Percentiles rank a stretch among this genome's conserved stretches.
phyloP scores from a whole-genome alignment of 1,140 invertebrate species.

The Procambarus virginalis region DNA sequence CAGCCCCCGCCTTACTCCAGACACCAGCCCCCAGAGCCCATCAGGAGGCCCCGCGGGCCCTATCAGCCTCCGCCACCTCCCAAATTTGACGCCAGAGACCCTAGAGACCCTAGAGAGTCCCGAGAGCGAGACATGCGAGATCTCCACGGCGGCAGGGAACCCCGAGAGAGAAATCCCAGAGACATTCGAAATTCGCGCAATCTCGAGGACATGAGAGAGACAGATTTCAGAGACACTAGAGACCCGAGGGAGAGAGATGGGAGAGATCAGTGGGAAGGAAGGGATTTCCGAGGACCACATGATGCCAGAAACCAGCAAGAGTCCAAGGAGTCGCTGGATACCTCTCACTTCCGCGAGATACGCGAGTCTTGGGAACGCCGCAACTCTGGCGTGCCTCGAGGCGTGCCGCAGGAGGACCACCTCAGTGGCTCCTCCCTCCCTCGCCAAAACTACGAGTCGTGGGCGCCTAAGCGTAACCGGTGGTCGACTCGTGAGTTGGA shows the following conservation, averaged over 20 bases:
- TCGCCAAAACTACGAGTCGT: not conserved
- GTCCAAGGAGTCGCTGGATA: not conserved
- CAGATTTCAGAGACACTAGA: not conserved
- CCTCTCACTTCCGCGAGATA: slow-evolving; percentile 2
- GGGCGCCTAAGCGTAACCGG: not conserved
- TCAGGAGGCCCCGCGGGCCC: slow-evolving; percentile 8
- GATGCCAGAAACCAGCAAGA: slow-evolving; percentile 6
- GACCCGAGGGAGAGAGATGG: not conserved
- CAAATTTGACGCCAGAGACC: slow-evolving; percentile 32
- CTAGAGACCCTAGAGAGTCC: too few species aligned
- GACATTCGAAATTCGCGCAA: not conserved
- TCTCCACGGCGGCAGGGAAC: slow-evolving; percentile 21
- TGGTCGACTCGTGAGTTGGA: slow-evolving; percentile 64
- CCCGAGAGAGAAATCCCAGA: not conserved
- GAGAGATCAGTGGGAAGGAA: slow-evolving; percentile 23
- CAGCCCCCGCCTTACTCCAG: slow-evolving; percentile 66
- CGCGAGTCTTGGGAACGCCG: slow-evolving; percentile 33
- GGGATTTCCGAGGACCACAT: not conserved
- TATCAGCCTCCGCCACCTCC: slow-evolving; percentile 55
- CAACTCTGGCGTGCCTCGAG: slow-evolving; percentile 10
- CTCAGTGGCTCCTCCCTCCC: slow-evolving; percentile 30
- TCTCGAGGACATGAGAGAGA: slow-evolving; percentile 1
- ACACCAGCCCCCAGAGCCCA: slow-evolving; percentile 52
- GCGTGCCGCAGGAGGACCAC: not conserved
- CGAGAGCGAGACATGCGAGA: too few species aligned